Evolutionary conservation across 1,140 invertebrate species (phyloP).

Genomic region (Neotoxoptera formosana): DNA sequence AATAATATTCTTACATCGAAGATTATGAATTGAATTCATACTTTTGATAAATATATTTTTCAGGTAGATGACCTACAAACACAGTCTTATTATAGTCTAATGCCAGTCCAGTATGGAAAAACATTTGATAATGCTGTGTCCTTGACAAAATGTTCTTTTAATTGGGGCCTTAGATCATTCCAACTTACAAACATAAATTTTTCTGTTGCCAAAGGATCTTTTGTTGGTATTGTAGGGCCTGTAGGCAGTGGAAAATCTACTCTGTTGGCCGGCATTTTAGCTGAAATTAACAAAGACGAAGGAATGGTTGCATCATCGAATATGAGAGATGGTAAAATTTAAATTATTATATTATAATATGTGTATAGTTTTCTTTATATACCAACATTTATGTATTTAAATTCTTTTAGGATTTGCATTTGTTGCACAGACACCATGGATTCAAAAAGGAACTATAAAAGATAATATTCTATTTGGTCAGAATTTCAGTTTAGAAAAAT

Average conservation of each 20-base stretch:
- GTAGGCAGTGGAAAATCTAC: constrained; percentile 83
- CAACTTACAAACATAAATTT: constrained; percentile 69
- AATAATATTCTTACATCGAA: background rate
- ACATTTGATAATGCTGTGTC: constrained; percentile 61
- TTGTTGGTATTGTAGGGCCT: constrained; percentile 76
- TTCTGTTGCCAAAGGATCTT: constrained; percentile 69
- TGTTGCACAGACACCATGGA: constrained; percentile 90
- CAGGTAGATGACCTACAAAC: constrained; percentile 59
- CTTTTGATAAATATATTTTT: background rate
- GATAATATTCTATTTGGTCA: constrained; percentile 95
- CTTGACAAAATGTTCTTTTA: constrained; percentile 64
- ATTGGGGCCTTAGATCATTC: constrained; percentile 66
- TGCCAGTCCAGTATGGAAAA: constrained; percentile 59
- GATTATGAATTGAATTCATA: background rate
- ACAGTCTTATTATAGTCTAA: constrained; percentile 60
- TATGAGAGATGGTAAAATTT: constrained; percentile 67
- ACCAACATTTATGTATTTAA: constrained; percentile 53
- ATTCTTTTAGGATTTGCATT: constrained; percentile 78
- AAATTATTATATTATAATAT: background rate
- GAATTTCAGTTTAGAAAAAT: constrained; percentile 78
- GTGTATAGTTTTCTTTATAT: background rate
- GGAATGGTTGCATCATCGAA: constrained; percentile 72
- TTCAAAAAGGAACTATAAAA: constrained; percentile 86
- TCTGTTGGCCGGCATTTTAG: constrained; percentile 76
- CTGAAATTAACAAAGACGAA: constrained; percentile 72